Evolutionary conservation across 2,113 vertebrate species (phyloP), one percentile per base, ranked within the genome.

Genomic region (Zapus hudsonius): DNA sequence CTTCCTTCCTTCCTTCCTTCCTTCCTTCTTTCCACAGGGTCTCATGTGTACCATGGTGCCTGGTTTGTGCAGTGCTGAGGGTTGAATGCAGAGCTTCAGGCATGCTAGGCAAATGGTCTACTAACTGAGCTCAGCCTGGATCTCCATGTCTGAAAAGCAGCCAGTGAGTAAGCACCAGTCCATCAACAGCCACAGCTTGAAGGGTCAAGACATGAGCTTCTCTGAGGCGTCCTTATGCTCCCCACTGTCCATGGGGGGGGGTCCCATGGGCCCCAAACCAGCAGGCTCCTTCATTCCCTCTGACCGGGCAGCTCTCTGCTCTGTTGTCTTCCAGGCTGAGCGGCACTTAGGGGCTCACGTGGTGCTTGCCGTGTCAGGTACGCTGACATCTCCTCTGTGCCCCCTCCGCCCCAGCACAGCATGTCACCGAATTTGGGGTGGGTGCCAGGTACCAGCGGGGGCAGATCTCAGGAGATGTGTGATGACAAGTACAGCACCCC

Each of bases 221-320:
- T 13, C 27, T 40, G 69, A 22, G 79, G 29, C 33, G 42, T 12
- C 73, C 38, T n/a, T n/a, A n/a, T 52, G 2, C 72, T 29, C 44
- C 33, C 59, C 4, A n/a, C 19, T 15, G 3, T 36, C 19, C 36
- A 25, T 47, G 44, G 27, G 79, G 20, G 23, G 11, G 19, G 44
- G 4, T 22, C 2, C 22, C 1, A 5, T 47, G 76, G n/a, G 59
- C 52, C n/a, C n/a, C n/a, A n/a, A n/a, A 4, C 2, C 3, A 29
- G 78, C 17, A n/a, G 11, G 31, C n/a, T 15, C n/a, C 12, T 1
- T 15, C 7, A 7, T 64, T 8, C 66, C 57, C 7, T 2, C 22
- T 3, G 40, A 3, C 36, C 7, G 23, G n/a, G 75, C n/a, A 55
- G 57, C 40, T 13, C 15, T 55, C 25, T n/a, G 33, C 55, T 74